Base-by-base conservation (phyloP, 2,113 vertebrate species). In the Erythrocercus mccallii region DNA sequence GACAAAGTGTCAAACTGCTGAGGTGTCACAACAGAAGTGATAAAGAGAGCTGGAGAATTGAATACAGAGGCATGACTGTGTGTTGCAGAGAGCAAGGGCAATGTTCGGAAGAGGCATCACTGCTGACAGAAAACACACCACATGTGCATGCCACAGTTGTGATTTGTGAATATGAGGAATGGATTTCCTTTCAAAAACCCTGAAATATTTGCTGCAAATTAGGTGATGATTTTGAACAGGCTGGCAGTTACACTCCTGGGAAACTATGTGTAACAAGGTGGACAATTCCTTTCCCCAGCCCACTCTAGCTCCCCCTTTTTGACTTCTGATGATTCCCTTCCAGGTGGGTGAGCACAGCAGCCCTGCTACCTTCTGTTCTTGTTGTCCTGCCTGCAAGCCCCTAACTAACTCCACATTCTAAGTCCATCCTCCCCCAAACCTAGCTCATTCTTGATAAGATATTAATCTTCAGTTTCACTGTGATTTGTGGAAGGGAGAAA, bases 111-210 rank as follows among this genome's bases (percentile, higher is more conserved):
- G 80, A 54, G 62, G 17, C 64, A 23, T 37, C 0, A 0, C 56
- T 71, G 61, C 82, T 83, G 77, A 35, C n/a, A 42, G 70, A 68
- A 53, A 58, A 13, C 38, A 33, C 2, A 2, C 42, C 18, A 2
- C 0, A 0, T 0, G 0, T 37, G 77, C 25, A 24, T 69, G 31
- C 45, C 0, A 0, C 37, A 61, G 61, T 48, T 48, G 37, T 14
- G 37, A 18, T 73, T 73, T 88, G 31, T 54, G 64, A 70, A 31
- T 58, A 37, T 53, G 71, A 56, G 51, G 20, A 9, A 53, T 82
- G 45, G 16, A 45, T 54, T 76, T 40, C 3, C 11, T 42, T 42
- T 68, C 6, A 15, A 62, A 86, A 68, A 22, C 2, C 2, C 42
- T 22, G 25, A 62, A 33, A 9, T 25, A 47, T 51, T 51, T 35